Evolutionary conservation across 2,888 invertebrate genomes (phyloP).

Genomic region (Malthinus flaveolus): DNA sequence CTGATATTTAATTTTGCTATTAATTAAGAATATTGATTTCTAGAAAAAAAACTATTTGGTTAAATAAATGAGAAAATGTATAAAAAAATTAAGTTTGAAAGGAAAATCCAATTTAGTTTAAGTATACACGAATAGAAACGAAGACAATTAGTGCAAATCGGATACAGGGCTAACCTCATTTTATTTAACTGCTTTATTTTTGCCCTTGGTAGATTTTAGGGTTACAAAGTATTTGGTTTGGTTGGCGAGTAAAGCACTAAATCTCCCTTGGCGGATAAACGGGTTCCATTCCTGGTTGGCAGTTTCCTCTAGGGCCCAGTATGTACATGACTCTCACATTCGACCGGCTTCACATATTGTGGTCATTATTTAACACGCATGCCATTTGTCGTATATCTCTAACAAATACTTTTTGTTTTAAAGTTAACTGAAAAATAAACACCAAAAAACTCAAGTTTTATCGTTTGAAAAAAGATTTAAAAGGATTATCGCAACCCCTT

Average conservation of each 20-base stretch:
- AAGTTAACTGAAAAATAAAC: too few relatives aligned
- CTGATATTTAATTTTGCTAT: too few relatives aligned
- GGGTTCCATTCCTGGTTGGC: conserved; percentile 35
- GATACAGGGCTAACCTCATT: conserved; percentile 20
- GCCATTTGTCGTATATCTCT: conserved; percentile 14
- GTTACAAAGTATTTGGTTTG: conserved; percentile 42
- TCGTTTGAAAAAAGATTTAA: too few relatives aligned
- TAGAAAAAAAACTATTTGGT: too few relatives aligned
- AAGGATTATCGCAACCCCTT: too few relatives aligned
- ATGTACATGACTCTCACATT: conserved; percentile 34
- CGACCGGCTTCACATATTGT: conserved; percentile 36
- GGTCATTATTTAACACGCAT: conserved; percentile 28
- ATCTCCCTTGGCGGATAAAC: conserved; percentile 42
- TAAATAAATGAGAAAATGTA: not conserved
- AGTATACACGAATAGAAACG: conserved; percentile 5
- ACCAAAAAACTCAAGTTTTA: too few relatives aligned
- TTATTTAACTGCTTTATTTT: conserved; percentile 34
- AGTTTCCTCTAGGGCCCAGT: conserved; percentile 37
- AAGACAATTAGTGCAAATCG: conserved; percentile 22
- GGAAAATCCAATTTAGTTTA: conserved; percentile 8
- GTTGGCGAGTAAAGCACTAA: conserved; percentile 39
- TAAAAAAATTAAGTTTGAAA: conserved; percentile 6
- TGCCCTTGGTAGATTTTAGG: conserved; percentile 35
- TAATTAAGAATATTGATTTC: too few relatives aligned
- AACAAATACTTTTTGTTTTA: conserved; percentile 10